These are phyloP conservation scores for Leucoraja erinaceus DNA, from an alignment of 2,113 vertebrate species.

Conservation along the genomic window DNA sequence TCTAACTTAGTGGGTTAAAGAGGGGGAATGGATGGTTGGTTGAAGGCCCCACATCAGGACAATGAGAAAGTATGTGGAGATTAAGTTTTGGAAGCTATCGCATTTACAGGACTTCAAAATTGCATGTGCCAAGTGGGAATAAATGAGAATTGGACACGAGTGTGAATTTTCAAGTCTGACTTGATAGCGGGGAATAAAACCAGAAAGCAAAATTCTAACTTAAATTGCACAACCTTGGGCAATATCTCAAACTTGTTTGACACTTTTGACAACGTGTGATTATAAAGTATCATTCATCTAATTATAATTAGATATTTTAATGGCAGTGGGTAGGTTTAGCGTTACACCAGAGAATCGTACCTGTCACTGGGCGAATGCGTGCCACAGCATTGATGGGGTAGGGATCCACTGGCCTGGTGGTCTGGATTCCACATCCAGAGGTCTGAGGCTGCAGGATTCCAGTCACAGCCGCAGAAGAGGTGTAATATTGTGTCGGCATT, in stretches of 20 bases:
- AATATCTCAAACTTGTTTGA: background rate
- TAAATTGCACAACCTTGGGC: background rate
- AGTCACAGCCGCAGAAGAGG: conserved; percentile 43
- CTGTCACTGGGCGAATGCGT: conserved; percentile 42
- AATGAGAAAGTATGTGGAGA: background rate
- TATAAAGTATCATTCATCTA: background rate
- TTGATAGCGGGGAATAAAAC: background rate
- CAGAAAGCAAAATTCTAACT: background rate
- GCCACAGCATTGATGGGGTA: conserved; percentile 39
- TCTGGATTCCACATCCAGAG: background rate
- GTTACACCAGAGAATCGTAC: conserved; percentile 28
- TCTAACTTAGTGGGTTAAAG: too few relatives aligned
- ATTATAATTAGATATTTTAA: background rate
- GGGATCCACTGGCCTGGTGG: conserved; percentile 38
- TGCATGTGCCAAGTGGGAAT: background rate
- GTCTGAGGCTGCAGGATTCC: conserved; percentile 43
- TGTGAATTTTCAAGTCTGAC: background rate
- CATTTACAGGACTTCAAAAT: background rate
- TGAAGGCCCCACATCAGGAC: too few relatives aligned
- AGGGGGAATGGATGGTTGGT: too few relatives aligned
- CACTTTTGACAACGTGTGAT: too few relatives aligned
- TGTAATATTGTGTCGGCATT: conserved; percentile 44
- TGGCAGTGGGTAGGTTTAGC: background rate
- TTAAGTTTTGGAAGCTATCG: background rate
- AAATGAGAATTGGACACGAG: background rate